These are phyloP conservation scores for Acromyrmex echinatior DNA, from an alignment of 1,140 invertebrate species.

Conservation along the genomic window DNA sequence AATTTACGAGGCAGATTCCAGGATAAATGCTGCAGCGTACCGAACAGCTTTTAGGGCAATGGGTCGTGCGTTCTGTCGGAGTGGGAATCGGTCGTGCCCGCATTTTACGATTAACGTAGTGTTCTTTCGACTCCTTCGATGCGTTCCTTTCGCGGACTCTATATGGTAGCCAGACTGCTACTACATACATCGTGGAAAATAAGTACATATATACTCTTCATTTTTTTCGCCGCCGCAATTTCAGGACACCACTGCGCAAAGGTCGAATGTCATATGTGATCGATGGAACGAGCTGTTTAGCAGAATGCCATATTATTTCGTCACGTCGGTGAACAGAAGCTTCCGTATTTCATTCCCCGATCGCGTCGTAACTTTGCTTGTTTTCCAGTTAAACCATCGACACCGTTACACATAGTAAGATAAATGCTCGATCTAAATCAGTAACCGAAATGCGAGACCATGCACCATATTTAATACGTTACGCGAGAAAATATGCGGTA, in stretches of 20 bases:
- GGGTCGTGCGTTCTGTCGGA: constrained; percentile 77
- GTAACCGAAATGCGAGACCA: constrained; percentile 39
- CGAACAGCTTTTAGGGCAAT: constrained; percentile 82
- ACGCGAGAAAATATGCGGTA: constrained; percentile 20
- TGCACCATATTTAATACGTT: constrained; percentile 34
- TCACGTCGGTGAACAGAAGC: constrained; percentile 46
- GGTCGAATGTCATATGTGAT: constrained; percentile 40
- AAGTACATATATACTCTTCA: constrained; percentile 29
- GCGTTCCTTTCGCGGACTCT: constrained; percentile 22
- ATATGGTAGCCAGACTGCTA: background rate
- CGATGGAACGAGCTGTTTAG: constrained; percentile 44
- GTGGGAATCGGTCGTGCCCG: constrained; percentile 67
- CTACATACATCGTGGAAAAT: constrained; percentile 25
- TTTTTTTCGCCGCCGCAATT: constrained; percentile 35
- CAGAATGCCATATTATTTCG: constrained; percentile 48
- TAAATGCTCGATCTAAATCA: constrained; percentile 55
- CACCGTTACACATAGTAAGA: constrained; percentile 44
- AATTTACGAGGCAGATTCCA: constrained; percentile 79
- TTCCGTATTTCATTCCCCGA: constrained; percentile 55
- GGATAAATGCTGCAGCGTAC: constrained; percentile 77
- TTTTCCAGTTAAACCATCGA: constrained; percentile 52
- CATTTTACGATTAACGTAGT: constrained; percentile 75
- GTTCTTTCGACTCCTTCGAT: constrained; percentile 42
- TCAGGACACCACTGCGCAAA: constrained; percentile 14
- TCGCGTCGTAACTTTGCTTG: constrained; percentile 55